These are phyloP conservation scores for Trichogramma pretiosum DNA, from an alignment of 1,140 invertebrate species.

Conservation along the genomic window DNA sequence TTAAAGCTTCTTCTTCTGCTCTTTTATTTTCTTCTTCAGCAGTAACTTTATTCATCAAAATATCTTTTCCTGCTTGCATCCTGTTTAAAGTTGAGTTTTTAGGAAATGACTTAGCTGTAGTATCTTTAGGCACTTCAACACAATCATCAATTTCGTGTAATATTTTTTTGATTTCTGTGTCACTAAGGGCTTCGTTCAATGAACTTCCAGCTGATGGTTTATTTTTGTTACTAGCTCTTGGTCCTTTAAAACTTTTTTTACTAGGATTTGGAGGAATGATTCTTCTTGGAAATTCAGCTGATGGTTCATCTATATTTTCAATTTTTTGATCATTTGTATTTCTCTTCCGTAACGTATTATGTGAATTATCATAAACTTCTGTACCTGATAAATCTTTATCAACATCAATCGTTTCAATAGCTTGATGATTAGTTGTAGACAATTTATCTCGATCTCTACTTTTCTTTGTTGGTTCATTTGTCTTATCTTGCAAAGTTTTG, in stretches of 20 bases:
- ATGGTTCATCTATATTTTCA: constrained; percentile 4
- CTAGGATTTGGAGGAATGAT: constrained; percentile 18
- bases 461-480: constrained; percentile 4
- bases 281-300: constrained; percentile 16
- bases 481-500: constrained; percentile 1
- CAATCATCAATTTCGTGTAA: constrained; percentile 10
- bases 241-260: constrained; percentile 11
- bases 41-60: not conserved
- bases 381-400: constrained; percentile 6
- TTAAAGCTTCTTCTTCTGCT: constrained; percentile 5
- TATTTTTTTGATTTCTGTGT: constrained; percentile 14
- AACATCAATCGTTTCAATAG: constrained; percentile 1
- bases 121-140: constrained; percentile 5
- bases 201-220: not conserved
- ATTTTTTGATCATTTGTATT: not conserved
- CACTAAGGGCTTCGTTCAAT: constrained; percentile 6
- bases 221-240: constrained; percentile 9
- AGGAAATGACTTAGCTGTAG: not conserved
- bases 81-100: not conserved
- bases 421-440: not conserved
- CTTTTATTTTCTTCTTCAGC: not conserved
- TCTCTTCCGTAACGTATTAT: not conserved
- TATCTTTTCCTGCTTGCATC: not conserved
- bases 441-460: too few species aligned
- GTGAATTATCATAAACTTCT: constrained; percentile 1